Evolutionary conservation across 2,113 vertebrate genomes (phyloP), one percentile per base, ranked within the genome.

Genomic region (Cygnus atratus): DNA sequence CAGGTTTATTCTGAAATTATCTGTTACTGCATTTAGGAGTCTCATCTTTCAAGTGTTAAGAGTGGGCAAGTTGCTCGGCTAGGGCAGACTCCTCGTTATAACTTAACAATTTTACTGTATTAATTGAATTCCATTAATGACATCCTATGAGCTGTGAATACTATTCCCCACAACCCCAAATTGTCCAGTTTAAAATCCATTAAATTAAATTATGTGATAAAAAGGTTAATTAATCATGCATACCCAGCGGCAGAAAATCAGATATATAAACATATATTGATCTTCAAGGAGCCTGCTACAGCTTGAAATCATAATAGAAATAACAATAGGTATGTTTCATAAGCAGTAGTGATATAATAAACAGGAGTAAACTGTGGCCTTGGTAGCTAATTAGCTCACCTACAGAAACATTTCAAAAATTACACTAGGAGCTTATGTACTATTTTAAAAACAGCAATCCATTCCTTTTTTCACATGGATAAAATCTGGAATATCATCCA

Each of bases 191-290:
- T 97, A 91, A 97, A 97, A 96, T 84, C 58, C 63, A 95, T 96
- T 92, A 96, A 96, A 96, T 97, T 92, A 92, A 95, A 95, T 93
- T 94, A 91, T 82, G 46, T 94, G 55, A 92, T 94, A 84, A 29
- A 89, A 76, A 95, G 35, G 66, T 97, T 96, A 97, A 97, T 97
- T 96, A 96, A 96, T 96, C 59, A 94, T 59, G 83, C 54, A 72
- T 41, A 70, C 31, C 44, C 70, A 92, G 65, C 59, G 95, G 84
- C 63, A 87, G 68, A 97, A 97, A 96, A 93, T 90, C 71, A 90
- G 79, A 70, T 39, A 43, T 88, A 87, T 92, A 97, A 98, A 96
- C 13, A 39, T 70, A 87, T 97, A 97, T 97, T 96, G 95, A 97
- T 98, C 83, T 97, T 90, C 35, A 91, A 88, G 72, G 58, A 89